Evolutionary conservation across 2,888 invertebrate genomes (phyloP), one percentile per base, ranked within the genome.

Genomic region (Amblyjoppa fuscipennis): DNA sequence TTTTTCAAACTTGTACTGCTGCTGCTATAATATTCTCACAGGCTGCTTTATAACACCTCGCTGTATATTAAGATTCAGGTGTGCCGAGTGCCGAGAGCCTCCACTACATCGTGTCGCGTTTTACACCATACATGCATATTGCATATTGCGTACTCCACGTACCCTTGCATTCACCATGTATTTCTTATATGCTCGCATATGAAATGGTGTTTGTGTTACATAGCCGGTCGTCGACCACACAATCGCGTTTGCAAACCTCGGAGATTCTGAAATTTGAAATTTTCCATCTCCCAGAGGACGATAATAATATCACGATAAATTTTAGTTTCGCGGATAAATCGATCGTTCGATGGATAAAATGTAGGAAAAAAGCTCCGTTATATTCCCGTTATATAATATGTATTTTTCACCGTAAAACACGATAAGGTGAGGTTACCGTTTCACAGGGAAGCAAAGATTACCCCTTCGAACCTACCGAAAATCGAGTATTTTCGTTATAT

Each of bases 51-150:
- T 59, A 25, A 59, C 9, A 38, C 59, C 25, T 45, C 25, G 41
- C 56, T 56, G 73, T 73, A 59, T 73, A 73, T 73, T 73, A 73
- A 73, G 73, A 73, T 73, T 73, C 73, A 59, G 59, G 73, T 73
- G 73, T 28, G 73, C 41, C 73, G 59, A 73, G 73, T 59, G 73
- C 73, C 59, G 73, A 53, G 56, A 56, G 73, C 38, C 28, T 41
- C 59, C 41, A 13, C 41, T 59, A 25, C 41, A 59, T 41, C 69
- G 28, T 49, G 13, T 73, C 73, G 56, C 73, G 73, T 41, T 25
- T 9, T 41, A 45, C 25, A 34, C 41, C 41, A 73, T 73, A 73
- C 73, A 73, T 73, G 73, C 73, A 73, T 73, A 73, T 73, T 41
- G 59, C 59, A 73, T 59, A 41, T 59, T 59, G 25, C 59, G 59